Evolutionary conservation across 2,888 invertebrate genomes (phyloP).

Genomic region (Argyresthia goedartella): DNA sequence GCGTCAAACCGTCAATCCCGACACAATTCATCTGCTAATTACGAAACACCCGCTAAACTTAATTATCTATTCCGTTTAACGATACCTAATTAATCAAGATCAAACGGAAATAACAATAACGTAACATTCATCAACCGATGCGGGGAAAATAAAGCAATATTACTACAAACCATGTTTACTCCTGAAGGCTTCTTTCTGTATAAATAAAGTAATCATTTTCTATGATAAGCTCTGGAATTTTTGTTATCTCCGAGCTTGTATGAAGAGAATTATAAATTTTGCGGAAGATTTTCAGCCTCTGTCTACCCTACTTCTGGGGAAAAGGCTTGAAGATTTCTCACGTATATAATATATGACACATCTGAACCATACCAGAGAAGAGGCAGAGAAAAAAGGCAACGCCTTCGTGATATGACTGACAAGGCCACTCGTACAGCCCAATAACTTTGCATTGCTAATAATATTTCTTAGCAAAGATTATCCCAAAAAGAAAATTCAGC

Average conservation of each 20-base stretch:
- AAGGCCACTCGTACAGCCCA: background rate
- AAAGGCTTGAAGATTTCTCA: no score
- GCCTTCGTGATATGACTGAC: background rate
- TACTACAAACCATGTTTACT: background rate
- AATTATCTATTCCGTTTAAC: slow-evolving; percentile 58
- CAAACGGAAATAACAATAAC: slow-evolving; percentile 47
- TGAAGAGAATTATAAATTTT: no score
- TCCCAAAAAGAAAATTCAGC: slow-evolving; percentile 34
- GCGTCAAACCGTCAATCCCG: background rate
- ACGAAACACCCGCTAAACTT: slow-evolving; percentile 11
- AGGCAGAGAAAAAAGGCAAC: background rate
- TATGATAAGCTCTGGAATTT: no score
- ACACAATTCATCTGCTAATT: background rate
- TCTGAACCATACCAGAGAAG: background rate
- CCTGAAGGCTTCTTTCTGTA: background rate
- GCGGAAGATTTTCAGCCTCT: no score
- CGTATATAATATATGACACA: no score
- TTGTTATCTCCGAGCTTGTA: no score
- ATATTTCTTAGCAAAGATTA: slow-evolving; percentile 16
- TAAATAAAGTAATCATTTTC: no score
- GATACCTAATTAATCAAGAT: slow-evolving; percentile 60
- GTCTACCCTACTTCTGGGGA: no score
- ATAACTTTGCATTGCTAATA: slow-evolving; percentile 18
- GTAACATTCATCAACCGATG: slow-evolving; percentile 23
- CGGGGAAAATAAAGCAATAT: slow-evolving; percentile 5